Percentiles rank a stretch among this genome's conserved stretches.
These are phyloP conservation scores for Acrossocheilus wenchowensis DNA, from an alignment of 2,797 vertebrate genomes.

Conservation along the genomic window DNA sequence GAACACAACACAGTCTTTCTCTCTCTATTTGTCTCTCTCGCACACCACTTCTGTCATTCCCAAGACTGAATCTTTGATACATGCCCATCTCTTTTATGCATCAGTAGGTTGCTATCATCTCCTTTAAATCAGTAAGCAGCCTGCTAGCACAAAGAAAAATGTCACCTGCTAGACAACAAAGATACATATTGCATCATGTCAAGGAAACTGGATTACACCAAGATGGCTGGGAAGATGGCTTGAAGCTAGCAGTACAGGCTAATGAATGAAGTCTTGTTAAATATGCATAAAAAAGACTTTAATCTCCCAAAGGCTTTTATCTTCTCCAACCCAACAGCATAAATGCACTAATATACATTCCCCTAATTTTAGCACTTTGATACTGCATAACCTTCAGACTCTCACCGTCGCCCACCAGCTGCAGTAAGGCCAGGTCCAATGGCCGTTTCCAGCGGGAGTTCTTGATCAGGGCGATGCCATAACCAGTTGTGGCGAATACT, in stretches of 20 bases:
- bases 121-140: constrained; percentile 41
- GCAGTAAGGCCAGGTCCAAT: constrained; percentile 91
- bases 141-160: constrained; percentile 39
- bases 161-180: constrained; percentile 36
- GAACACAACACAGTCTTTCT: not conserved
- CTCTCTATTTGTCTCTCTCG: not conserved
- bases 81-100: constrained; percentile 36
- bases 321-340: constrained; percentile 46
- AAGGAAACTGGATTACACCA: constrained; percentile 24
- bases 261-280: constrained; percentile 40
- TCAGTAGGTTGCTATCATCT: constrained; percentile 25
- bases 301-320: constrained; percentile 43
- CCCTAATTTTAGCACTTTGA: constrained; percentile 33
- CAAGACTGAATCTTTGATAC: constrained; percentile 32
- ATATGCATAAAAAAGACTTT: constrained; percentile 43
- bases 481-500: constrained; percentile 94
- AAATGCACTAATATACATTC: constrained; percentile 60
- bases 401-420: constrained; percentile 93
- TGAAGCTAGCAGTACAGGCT: constrained; percentile 8
- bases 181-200: constrained; percentile 25
- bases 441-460: constrained; percentile 94
- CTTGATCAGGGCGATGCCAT: constrained; percentile 94
- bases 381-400: constrained; percentile 19
- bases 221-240: constrained; percentile 14
- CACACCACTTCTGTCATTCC: constrained; percentile 11